A percentile compares a stretch with the other conserved stretches of the same genome.
Conservation (phyloP, 1,140 invertebrate genomes). For the Cyclargus thomasi region DNA sequence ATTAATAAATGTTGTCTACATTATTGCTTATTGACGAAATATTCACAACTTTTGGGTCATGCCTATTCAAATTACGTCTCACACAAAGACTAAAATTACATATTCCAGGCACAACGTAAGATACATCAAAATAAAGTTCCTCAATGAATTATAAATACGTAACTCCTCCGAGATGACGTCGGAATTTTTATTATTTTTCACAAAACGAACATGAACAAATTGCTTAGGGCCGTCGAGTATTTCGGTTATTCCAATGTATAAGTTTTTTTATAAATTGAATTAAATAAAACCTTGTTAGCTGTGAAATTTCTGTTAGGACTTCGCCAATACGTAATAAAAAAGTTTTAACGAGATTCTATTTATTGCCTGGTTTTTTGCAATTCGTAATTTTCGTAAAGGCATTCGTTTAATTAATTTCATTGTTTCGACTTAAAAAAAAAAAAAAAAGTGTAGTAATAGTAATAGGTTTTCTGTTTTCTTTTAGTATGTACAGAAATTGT, state of each 20-base stretch:
- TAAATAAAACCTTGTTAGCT: slow-evolving; percentile 1
- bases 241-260: slow-evolving; percentile 4
- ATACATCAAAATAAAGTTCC: slow-evolving; percentile 11
- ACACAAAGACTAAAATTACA: background rate
- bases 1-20: background rate
- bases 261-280: slow-evolving; percentile 9
- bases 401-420: background rate
- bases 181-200: slow-evolving; percentile 8
- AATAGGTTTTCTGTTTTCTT: background rate
- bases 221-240: background rate
- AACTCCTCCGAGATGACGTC: slow-evolving; percentile 1
- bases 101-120: background rate
- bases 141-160: slow-evolving; percentile 15
- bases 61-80: background rate
- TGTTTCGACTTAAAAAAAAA: background rate
- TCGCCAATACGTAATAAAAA: background rate
- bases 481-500: background rate
- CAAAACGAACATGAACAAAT: slow-evolving; percentile 2
- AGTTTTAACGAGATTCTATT: background rate
- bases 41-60: background rate
- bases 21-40: background rate
- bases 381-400: background rate
- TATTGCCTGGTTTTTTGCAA: background rate
- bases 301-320: background rate
- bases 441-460: background rate